phyloP scores from a whole-genome alignment of 2,113 vertebrate species.

The Platycercus adscitus region DNA sequence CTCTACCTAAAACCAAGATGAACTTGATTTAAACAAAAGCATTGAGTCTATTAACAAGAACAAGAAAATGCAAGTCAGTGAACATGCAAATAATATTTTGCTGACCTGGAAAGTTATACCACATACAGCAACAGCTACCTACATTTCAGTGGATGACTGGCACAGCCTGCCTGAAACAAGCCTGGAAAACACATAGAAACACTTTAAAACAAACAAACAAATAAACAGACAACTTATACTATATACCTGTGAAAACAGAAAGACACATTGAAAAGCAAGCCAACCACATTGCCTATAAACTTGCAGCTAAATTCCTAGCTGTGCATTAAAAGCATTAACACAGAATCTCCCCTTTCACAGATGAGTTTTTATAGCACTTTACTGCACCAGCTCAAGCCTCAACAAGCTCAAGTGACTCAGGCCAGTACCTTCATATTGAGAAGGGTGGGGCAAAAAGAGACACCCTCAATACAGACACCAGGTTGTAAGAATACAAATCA shows the following conservation, averaged over 20 bases:
- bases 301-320: not conserved
- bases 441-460: slow-evolving; percentile 23
- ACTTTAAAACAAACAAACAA: not conserved
- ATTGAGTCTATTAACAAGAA: not conserved
- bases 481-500: not conserved
- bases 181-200: not conserved
- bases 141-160: not conserved
- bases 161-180: not conserved
- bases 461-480: not conserved
- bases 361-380: not conserved
- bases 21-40: not conserved
- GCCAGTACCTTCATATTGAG: not conserved
- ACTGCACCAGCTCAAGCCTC: slow-evolving; percentile 30
- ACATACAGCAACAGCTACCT: not conserved
- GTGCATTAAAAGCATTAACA: not conserved
- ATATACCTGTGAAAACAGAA: not conserved
- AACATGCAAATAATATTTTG: not conserved
- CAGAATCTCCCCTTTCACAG: not conserved
- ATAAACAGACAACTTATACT: not conserved
- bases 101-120: not conserved
- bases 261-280: not conserved
- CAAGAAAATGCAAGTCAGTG: not conserved
- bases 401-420: slow-evolving; percentile 11
- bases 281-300: not conserved
- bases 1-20: not conserved